phyloP scores from a whole-genome alignment of 2,113 vertebrate species.

The Microtus ochrogaster region DNA sequence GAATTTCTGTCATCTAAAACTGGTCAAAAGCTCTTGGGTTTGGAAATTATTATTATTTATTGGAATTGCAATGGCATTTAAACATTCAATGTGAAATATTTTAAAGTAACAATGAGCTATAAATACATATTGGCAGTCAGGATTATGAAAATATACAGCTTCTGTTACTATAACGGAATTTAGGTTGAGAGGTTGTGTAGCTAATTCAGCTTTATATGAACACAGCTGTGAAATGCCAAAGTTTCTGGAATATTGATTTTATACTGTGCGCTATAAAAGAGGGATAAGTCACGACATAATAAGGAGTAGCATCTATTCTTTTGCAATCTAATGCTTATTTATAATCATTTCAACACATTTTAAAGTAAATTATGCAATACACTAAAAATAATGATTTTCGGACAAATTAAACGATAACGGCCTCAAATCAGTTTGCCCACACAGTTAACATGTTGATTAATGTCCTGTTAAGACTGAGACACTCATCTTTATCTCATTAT shows the following conservation, averaged over 20 bases:
- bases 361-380: constrained; percentile 83
- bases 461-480: constrained; percentile 87
- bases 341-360: constrained; percentile 69
- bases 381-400: constrained; percentile 88
- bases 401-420: constrained; percentile 86
- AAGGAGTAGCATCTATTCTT: neutral
- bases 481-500: constrained; percentile 89
- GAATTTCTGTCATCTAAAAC: constrained; percentile 17
- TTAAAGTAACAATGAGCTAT: constrained; percentile 33
- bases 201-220: constrained; percentile 66
- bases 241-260: constrained; percentile 49
- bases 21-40: neutral
- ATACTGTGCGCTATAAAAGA: constrained; percentile 12
- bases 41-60: constrained; percentile 40
- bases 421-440: constrained; percentile 88
- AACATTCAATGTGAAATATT: constrained; percentile 29
- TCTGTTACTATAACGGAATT: constrained; percentile 58
- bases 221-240: constrained; percentile 57
- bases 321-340: constrained; percentile 55
- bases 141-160: constrained; percentile 44
- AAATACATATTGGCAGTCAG: constrained; percentile 24
- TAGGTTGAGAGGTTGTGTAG: constrained; percentile 66
- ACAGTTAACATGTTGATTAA: constrained; percentile 90
- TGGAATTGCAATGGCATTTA: constrained; percentile 41
- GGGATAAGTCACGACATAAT: constrained; percentile 1